Conservation (phyloP, 2,797 vertebrate species). For the Avahi laniger region DNA sequence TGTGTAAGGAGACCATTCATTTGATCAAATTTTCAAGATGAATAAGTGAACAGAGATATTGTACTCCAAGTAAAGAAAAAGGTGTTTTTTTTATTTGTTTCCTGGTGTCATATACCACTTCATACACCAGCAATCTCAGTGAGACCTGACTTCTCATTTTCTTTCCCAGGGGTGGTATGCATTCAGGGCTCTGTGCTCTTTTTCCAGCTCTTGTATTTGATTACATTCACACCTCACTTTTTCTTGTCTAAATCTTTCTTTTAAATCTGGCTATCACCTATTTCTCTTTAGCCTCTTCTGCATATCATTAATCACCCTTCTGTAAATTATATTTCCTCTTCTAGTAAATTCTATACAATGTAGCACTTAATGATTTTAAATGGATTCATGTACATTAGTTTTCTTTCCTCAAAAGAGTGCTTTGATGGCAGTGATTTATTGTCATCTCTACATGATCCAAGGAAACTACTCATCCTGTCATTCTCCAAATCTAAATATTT, state of each 20-base stretch:
- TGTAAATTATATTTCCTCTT: not conserved
- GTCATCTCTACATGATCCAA: not conserved
- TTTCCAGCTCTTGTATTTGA: not conserved
- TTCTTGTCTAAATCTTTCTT: not conserved
- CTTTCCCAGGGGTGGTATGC: fast-evolving
- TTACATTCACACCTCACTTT: not conserved
- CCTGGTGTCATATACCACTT: not conserved
- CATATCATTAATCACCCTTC: not conserved
- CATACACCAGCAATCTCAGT: not conserved
- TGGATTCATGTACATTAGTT: not conserved
- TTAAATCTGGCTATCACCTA: not conserved
- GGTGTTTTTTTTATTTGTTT: not conserved
- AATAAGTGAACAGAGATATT: not conserved
- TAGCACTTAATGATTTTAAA: conserved; percentile 41
- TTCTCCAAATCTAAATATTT: conserved; percentile 43
- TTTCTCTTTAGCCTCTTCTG: not conserved
- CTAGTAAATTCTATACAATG: not conserved
- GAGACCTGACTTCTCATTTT: not conserved
- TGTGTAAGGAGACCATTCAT: not conserved
- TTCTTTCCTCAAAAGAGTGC: not conserved
- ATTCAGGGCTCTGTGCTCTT: not conserved
- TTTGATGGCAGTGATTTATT: conserved; percentile 52
- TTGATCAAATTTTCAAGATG: not conserved
- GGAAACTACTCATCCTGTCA: not conserved
- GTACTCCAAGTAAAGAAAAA: not conserved